phyloP scores from a whole-genome alignment of 2,888 invertebrate species.

The Plemyria rubiginata region DNA sequence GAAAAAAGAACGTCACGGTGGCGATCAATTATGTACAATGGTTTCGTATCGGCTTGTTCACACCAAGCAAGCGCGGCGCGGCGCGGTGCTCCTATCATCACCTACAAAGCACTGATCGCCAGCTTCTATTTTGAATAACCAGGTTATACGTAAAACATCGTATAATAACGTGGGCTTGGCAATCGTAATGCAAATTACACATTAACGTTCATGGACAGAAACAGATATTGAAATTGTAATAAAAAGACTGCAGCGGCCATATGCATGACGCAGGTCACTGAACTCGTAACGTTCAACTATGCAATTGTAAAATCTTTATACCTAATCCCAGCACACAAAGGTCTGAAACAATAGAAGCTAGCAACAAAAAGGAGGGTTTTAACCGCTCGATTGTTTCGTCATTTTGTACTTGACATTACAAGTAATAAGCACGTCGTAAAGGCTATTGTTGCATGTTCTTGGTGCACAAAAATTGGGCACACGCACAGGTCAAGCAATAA shows the following conservation, averaged over 20 bases:
- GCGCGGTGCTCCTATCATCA: too few relatives aligned
- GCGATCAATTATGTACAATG: too few relatives aligned
- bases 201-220: slow-evolving; percentile 31
- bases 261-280: slow-evolving; percentile 41
- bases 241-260: slow-evolving; percentile 39
- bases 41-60: too few relatives aligned
- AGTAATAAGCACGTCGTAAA: slow-evolving; percentile 48
- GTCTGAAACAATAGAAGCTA: slow-evolving; percentile 58
- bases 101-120: too few relatives aligned
- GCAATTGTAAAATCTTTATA: slow-evolving; percentile 56
- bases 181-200: slow-evolving; percentile 41
- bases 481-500: slow-evolving; percentile 28
- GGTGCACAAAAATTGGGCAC: slow-evolving; percentile 43
- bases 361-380: slow-evolving; percentile 56
- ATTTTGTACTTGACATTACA: slow-evolving; percentile 54
- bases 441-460: slow-evolving; percentile 46
- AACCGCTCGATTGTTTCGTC: slow-evolving; percentile 58
- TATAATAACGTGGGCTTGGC: slow-evolving; percentile 27
- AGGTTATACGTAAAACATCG: slow-evolving; percentile 12
- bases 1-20: too few relatives aligned
- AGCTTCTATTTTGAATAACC: background rate
- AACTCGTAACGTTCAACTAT: slow-evolving; percentile 43
- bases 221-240: slow-evolving; percentile 40
- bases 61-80: too few relatives aligned
- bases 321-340: slow-evolving; percentile 53